A percentile compares a stretch with the other conserved stretches of the same genome.
Evolutionary conservation across 2,888 invertebrate species (phyloP).

Genomic region (Helleia helle): DNA sequence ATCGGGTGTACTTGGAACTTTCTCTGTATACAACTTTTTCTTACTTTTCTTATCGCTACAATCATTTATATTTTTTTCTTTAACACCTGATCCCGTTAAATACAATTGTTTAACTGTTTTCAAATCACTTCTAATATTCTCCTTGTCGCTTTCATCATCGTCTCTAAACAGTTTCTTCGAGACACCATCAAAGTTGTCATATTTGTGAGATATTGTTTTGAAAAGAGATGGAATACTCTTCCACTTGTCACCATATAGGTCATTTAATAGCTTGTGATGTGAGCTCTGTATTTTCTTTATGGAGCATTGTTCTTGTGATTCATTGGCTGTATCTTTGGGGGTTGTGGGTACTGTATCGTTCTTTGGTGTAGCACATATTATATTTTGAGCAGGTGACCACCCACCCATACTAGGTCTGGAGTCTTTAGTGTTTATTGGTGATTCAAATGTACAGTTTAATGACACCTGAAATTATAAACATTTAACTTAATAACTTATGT

Average conservation of each 20-base stretch:
- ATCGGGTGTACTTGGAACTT: slow-evolving; percentile 45
- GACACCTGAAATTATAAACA: slow-evolving; percentile 39
- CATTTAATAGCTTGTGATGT: slow-evolving; percentile 56
- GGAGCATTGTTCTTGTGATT: slow-evolving; percentile 52
- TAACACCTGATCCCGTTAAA: slow-evolving; percentile 46
- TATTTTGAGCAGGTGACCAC: slow-evolving; percentile 59
- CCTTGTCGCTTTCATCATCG: slow-evolving; percentile 51
- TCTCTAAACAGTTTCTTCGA: slow-evolving; percentile 50
- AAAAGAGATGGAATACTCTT: slow-evolving; percentile 61
- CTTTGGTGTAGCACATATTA: slow-evolving; percentile 49
- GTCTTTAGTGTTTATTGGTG: slow-evolving; percentile 26
- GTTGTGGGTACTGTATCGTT: slow-evolving; percentile 44
- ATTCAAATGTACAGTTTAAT: slow-evolving; percentile 38
- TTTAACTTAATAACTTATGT: background rate
- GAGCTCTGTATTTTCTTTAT: slow-evolving; percentile 52
- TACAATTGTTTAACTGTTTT: slow-evolving; percentile 44
- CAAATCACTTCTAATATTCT: slow-evolving; percentile 42
- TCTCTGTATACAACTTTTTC: slow-evolving; percentile 55
- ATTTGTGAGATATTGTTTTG: slow-evolving; percentile 39
- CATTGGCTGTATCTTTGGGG: slow-evolving; percentile 48
- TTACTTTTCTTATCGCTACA: slow-evolving; percentile 40
- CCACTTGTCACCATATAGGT: slow-evolving; percentile 73
- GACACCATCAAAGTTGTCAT: slow-evolving; percentile 35
- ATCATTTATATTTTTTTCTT: slow-evolving; percentile 29
- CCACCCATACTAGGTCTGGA: slow-evolving; percentile 43